A percentile compares a stretch with the other conserved stretches of the same genome.
phyloP scores from a whole-genome alignment of 2,797 vertebrate genomes.

The Platyrinchus mystaceus region DNA sequence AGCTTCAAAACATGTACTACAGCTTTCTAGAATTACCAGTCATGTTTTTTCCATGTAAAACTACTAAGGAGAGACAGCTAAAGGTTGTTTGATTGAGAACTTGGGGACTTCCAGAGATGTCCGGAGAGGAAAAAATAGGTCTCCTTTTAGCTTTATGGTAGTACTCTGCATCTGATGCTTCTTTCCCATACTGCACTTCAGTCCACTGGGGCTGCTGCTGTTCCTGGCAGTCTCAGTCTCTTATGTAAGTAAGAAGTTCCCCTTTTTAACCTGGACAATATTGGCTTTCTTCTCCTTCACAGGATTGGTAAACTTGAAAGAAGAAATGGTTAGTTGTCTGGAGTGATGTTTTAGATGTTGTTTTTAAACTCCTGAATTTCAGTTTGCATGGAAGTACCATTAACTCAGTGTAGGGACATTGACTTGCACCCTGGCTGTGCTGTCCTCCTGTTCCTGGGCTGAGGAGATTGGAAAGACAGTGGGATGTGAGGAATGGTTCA shows the following conservation, averaged over 20 bases:
- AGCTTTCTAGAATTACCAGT: neutral
- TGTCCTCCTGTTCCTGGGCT: neutral
- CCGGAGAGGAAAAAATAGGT: neutral
- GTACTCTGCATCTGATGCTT: neutral
- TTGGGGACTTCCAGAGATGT: constrained; percentile 20
- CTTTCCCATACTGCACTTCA: neutral
- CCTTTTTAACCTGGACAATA: neutral
- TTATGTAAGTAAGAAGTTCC: neutral
- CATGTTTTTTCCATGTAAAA: neutral
- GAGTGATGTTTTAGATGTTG: neutral
- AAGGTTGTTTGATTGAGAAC: neutral
- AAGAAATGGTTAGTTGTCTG: neutral
- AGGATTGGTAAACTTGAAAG: neutral
- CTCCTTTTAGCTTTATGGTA: neutral
- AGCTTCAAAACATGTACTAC: neutral
- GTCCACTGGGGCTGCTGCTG: neutral
- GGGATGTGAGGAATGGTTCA: neutral
- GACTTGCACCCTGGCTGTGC: neutral
- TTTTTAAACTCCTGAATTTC: neutral
- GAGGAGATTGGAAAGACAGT: neutral
- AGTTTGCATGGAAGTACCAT: neutral
- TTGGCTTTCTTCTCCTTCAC: neutral
- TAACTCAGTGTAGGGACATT: neutral
- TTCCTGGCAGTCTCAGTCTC: neutral
- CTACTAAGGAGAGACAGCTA: neutral